Evolutionary conservation across 2,888 invertebrate species (phyloP).

Genomic region (Pyrochroa serraticornis): DNA sequence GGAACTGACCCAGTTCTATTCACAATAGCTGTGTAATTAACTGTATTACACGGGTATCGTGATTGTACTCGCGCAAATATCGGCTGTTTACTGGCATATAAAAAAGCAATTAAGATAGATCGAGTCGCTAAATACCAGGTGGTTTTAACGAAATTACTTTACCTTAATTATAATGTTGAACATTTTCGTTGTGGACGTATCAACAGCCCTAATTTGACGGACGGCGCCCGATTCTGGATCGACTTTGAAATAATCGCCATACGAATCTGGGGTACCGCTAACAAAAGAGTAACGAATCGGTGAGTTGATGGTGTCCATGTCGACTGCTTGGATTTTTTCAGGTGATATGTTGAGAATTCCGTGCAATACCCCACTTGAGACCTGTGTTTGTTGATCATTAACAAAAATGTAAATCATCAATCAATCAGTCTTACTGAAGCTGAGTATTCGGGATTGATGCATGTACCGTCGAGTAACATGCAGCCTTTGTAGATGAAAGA

Average conservation of each 20-base stretch:
- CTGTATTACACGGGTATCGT: no score
- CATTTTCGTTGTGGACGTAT: constrained; percentile 76
- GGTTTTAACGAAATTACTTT: constrained; percentile 27
- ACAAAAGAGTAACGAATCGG: constrained; percentile 83
- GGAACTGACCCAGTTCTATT: not conserved
- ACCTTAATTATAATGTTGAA: constrained; percentile 85
- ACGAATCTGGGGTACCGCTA: constrained; percentile 79
- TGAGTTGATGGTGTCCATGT: constrained; percentile 86
- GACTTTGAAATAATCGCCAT: constrained; percentile 81
- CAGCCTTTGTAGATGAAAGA: constrained; percentile 90
- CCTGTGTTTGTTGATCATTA: constrained; percentile 57
- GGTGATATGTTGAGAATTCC: constrained; percentile 84
- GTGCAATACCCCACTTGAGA: constrained; percentile 80
- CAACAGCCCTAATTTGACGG: constrained; percentile 79
- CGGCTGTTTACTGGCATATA: not conserved
- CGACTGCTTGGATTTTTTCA: constrained; percentile 88
- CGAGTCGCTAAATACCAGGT: not conserved
- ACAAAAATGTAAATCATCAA: not conserved
- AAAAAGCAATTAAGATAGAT: constrained; percentile 8
- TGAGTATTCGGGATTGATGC: constrained; percentile 86
- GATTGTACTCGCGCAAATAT: not conserved
- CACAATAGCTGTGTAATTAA: no score
- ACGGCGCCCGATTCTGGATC: constrained; percentile 81
- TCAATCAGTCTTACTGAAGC: constrained; percentile 67
- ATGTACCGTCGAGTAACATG: constrained; percentile 78